Evolutionary conservation across 2,888 invertebrate genomes (phyloP).

Genomic region (Dastarcus helophoroides): DNA sequence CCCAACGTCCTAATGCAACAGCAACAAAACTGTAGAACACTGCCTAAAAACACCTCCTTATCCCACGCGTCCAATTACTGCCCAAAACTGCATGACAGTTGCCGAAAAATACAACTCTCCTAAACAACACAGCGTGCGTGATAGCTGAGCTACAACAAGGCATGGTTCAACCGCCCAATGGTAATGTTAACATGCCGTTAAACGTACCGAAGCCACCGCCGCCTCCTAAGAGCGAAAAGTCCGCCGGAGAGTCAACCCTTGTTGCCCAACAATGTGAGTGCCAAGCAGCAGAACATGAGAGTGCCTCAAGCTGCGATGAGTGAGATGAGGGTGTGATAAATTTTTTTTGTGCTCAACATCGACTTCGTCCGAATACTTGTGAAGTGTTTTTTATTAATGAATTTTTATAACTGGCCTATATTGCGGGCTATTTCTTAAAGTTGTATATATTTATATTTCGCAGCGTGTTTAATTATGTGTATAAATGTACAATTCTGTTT

Average conservation of each 20-base stretch:
- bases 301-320: slow-evolving; percentile 76
- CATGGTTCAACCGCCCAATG: slow-evolving; percentile 48
- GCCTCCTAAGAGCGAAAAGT: slow-evolving; percentile 43
- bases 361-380: slow-evolving; percentile 28
- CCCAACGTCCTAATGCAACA: slow-evolving; percentile 44
- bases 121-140: slow-evolving; percentile 41
- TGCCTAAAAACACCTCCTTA: slow-evolving; percentile 41
- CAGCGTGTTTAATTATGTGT: too few relatives aligned
- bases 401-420: too few relatives aligned
- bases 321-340: slow-evolving; percentile 84
- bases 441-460: slow-evolving; percentile 10
- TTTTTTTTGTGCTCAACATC: slow-evolving; percentile 18
- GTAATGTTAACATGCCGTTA: slow-evolving; percentile 44
- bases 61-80: slow-evolving; percentile 34
- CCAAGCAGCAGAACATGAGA: slow-evolving; percentile 43
- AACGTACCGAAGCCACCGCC: slow-evolving; percentile 47
- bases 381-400: too few relatives aligned
- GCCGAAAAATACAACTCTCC: slow-evolving; percentile 45
- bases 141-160: slow-evolving; percentile 47
- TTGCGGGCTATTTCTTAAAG: slow-evolving; percentile 5
- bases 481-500: too few relatives aligned
- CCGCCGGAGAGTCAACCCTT: slow-evolving; percentile 47
- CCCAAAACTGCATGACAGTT: too few relatives aligned
- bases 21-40: slow-evolving; percentile 36
- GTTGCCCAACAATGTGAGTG: slow-evolving; percentile 33